Conservation (phyloP, 2,888 invertebrate species). For the Eristalis intricaria region DNA sequence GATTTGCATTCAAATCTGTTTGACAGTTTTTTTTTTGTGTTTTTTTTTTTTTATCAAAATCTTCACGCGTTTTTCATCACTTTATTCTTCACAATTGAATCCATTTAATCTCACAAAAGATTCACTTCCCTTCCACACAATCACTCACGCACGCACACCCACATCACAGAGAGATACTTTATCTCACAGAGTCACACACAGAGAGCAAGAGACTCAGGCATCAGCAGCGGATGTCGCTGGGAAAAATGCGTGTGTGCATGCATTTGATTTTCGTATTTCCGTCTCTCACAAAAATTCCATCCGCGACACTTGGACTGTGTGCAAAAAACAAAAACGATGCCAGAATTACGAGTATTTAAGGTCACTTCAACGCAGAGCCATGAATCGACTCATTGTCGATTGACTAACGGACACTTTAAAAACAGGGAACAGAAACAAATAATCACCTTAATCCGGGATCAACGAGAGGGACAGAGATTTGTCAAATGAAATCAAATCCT, state of each 20-base stretch:
- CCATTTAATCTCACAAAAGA: constrained; percentile 10
- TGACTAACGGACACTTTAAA: background rate
- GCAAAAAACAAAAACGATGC: constrained; percentile 1
- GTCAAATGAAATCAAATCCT: background rate
- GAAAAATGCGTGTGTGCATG: constrained; percentile 47
- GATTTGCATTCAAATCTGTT: background rate
- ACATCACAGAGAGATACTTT: constrained; percentile 6
- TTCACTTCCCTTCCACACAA: constrained; percentile 39
- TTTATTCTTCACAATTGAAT: constrained; percentile 12
- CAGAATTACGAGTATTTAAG: background rate
- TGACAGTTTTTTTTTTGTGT: background rate
- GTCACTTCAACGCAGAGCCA: constrained; percentile 28
- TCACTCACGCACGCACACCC: background rate
- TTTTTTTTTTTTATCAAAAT: background rate
- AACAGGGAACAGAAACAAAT: background rate
- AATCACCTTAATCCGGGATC: background rate
- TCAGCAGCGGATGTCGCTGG: constrained; percentile 49
- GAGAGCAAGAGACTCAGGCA: too few species aligned
- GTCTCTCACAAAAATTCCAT: constrained; percentile 21
- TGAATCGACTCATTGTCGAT: background rate
- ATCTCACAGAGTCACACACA: background rate
- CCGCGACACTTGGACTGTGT: background rate
- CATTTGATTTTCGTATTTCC: constrained; percentile 69
- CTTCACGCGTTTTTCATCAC: constrained; percentile 5
- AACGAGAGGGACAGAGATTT: background rate